Evolutionary conservation across 2,797 vertebrate species (phyloP), one percentile per base, ranked within the genome.

Genomic region (Oryzias sinensis): DNA sequence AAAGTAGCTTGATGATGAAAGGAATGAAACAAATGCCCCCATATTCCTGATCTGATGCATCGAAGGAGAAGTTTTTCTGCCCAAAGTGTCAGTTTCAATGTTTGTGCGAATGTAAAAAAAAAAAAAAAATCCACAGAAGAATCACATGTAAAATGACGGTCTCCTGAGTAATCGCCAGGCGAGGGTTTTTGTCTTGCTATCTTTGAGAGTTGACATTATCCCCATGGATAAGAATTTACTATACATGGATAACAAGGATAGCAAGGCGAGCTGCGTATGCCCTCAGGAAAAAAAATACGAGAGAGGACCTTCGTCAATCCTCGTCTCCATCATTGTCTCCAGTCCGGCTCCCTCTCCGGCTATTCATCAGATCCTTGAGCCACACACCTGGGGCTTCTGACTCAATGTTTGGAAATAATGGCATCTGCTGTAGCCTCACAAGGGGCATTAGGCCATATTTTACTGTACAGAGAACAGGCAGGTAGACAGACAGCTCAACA

Each of bases 201-300:
- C 87, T 90, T 80, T 49, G 37, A 59, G 75, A 88, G 68, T 87
- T 90, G 81, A 87, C 87, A 89, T 89, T 89, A 91, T 90, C 87
- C 86, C 68, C 70, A 43, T 74, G 81, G 87, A 90, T 86, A 81
- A 83, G 83, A 79, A 86, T 90, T 91, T 85, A 77, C 84, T 76
- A 83, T 83, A 82, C 82, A 81, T 71, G 82, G 86, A 90, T 90
- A n/a, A n/a, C n/a, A n/a, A n/a, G n/a, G n/a, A n/a, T n/a, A n/a
- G 76, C 70, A 74, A 88, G 76, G 80, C 79, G 74, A 74, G 75
- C 77, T 62, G 76, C 50, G 67, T 54, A 54, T 41, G 9, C 61
- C 77, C 78, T 62, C 56, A 62, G 79, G 75, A 79, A 84, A 79
- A 37, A 33, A 37, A 37, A 37, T 3, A 79, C 17, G 53, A 77